Conservation (phyloP, 2,113 vertebrate species). For the Anolis sagrei region DNA sequence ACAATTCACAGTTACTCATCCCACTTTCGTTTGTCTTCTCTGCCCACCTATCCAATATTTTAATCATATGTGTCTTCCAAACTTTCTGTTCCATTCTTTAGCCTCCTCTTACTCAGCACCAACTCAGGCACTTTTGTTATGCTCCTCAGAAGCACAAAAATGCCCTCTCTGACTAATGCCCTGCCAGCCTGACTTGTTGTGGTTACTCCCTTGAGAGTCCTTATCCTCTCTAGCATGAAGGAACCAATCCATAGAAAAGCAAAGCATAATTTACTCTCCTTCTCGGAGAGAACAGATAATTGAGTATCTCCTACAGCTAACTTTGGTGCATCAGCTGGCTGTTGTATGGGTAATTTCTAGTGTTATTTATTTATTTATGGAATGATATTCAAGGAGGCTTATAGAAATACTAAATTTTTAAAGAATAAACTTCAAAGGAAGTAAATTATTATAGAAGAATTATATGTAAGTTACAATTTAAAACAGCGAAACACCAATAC, state of each 20-base stretch:
- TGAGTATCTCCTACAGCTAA: neutral
- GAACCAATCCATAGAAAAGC: neutral
- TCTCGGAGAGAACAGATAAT: neutral
- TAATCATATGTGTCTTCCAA: neutral
- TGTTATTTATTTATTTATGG: too few species aligned
- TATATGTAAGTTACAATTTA: too few species aligned
- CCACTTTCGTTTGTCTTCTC: slow-evolving; percentile 53
- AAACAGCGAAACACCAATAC: too few species aligned
- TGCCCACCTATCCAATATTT: neutral
- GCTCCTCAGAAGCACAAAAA: slow-evolving; percentile 64
- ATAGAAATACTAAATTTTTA: too few species aligned
- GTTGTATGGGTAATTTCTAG: too few species aligned
- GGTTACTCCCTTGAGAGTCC: neutral
- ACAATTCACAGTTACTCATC: slow-evolving; percentile 63
- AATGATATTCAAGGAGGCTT: too few species aligned
- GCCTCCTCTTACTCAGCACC: neutral
- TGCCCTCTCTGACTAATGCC: slow-evolving; percentile 44
- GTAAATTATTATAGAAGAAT: too few species aligned
- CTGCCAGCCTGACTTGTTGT: neutral
- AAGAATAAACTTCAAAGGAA: too few species aligned
- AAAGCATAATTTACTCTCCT: neutral
- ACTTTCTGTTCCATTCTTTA: slow-evolving; percentile 24
- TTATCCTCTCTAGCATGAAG: neutral
- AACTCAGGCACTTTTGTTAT: slow-evolving; percentile 70
- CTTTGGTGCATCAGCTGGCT: neutral